Evolutionary conservation across 1,140 invertebrate genomes (phyloP).

Genomic region (Nasonia giraulti): DNA sequence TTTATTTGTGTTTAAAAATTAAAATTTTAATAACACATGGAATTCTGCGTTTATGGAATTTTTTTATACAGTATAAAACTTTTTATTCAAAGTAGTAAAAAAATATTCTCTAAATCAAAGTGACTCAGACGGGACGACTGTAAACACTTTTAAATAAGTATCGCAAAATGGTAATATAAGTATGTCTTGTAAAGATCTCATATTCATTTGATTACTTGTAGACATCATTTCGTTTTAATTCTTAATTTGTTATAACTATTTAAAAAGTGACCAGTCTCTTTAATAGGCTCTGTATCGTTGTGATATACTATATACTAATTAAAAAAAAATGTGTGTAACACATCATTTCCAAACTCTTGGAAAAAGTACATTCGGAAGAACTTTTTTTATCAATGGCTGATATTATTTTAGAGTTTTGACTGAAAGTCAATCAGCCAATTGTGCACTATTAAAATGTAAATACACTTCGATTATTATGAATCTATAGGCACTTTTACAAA

Average conservation of each 20-base stretch:
- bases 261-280: neutral
- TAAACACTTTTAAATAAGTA: neutral
- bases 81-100: neutral
- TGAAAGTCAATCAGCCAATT: conserved; percentile 28
- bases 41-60: neutral
- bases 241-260: neutral
- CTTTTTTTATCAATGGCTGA: conserved; percentile 1
- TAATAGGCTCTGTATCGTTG: neutral
- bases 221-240: neutral
- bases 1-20: neutral
- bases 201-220: neutral
- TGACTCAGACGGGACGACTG: too few species aligned
- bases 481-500: conserved; percentile 42
- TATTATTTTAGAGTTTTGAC: conserved; percentile 2
- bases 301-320: conserved; percentile 11
- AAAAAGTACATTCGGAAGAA: conserved; percentile 4
- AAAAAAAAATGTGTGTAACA: neutral
- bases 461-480: conserved; percentile 8
- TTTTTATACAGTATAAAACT: neutral
- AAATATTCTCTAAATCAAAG: neutral
- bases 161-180: neutral
- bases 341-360: neutral
- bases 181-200: neutral
- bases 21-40: neutral
- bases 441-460: conserved; percentile 34